Conservation (phyloP, 2,113 vertebrate species). For the Mobula hypostoma region DNA sequence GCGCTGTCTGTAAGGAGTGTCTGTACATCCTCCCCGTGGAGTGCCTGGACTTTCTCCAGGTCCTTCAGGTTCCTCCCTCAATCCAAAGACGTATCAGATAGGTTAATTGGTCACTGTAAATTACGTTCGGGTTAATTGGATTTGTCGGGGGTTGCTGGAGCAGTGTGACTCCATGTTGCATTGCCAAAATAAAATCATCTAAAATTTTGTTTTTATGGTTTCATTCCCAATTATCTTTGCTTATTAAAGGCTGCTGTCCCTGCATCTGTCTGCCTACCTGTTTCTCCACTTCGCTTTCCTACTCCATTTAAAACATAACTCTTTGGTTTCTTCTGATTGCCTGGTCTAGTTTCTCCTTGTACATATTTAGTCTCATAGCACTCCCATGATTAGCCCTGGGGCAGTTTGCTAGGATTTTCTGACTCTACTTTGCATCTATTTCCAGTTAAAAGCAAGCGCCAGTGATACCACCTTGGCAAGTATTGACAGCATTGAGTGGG, state of each 20-base stretch:
- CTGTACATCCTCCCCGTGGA: no score
- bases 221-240: background rate
- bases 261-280: background rate
- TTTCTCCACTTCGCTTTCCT: background rate
- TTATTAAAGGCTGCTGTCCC: background rate
- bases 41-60: no score
- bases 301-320: background rate
- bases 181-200: no score
- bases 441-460: slow-evolving; percentile 21
- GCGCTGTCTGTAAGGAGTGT: no score
- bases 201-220: no score
- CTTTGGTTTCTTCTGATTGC: background rate
- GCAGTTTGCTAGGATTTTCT: background rate
- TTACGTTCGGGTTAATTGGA: no score
- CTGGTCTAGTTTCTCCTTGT: background rate
- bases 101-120: no score
- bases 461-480: slow-evolving; percentile 28
- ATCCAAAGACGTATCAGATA: no score
- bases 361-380: background rate
- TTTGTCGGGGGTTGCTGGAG: no score
- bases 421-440: background rate
- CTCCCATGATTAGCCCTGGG: background rate
- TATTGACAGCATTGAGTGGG: slow-evolving; percentile 35
- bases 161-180: no score
- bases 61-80: no score